phyloP scores from a whole-genome alignment of 2,797 vertebrate genomes.

The Mus caroli region DNA sequence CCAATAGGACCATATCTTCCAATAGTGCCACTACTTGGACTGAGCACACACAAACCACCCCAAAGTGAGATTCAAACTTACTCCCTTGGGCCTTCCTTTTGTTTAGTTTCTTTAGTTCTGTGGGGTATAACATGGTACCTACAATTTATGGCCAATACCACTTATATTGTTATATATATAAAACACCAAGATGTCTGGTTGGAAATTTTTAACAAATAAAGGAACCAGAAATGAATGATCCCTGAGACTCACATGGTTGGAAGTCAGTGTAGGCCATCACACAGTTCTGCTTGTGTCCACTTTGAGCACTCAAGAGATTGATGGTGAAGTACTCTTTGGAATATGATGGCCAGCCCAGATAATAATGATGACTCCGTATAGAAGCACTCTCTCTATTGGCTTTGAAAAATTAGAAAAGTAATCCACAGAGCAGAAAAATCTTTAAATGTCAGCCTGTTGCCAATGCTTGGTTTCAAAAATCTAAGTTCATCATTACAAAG shows the following conservation, averaged over 20 bases:
- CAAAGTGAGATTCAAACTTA: too few relatives aligned
- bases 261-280: background rate
- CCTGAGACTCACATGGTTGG: background rate
- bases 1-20: too few relatives aligned
- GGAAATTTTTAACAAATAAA: background rate
- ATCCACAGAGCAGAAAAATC: background rate
- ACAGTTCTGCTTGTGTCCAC: background rate
- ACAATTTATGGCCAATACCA: too few relatives aligned
- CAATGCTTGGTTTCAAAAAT: background rate
- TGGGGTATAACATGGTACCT: too few relatives aligned
- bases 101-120: too few relatives aligned
- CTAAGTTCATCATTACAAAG: background rate
- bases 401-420: background rate
- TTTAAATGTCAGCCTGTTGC: background rate
- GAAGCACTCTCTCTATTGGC: fast-evolving
- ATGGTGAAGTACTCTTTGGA: background rate
- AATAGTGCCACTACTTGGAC: too few relatives aligned
- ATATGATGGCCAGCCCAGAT: background rate
- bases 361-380: background rate
- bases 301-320: background rate
- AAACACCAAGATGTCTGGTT: background rate
- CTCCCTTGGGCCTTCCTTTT: too few relatives aligned
- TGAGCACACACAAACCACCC: too few relatives aligned
- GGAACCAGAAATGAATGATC: fast-evolving
- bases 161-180: background rate